A percentile compares a stretch with the other conserved stretches of the same genome.
These are phyloP conservation scores for Leucophenga montana DNA, from an alignment of 2,888 invertebrate species.

Conservation along the genomic window DNA sequence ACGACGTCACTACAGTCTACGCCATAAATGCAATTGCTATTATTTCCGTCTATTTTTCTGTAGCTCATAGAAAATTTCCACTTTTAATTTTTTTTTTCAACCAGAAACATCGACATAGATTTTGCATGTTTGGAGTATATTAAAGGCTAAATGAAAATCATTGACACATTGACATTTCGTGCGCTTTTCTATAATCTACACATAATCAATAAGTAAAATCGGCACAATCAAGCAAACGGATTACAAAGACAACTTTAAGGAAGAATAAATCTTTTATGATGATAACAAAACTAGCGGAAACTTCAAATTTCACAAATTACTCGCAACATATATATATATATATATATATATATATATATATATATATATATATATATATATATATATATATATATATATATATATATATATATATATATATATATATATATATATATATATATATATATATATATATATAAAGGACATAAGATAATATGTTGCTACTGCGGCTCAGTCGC, in stretches of 20 bases:
- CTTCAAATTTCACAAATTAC: too few relatives aligned
- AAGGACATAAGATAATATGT: neutral
- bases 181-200: neutral
- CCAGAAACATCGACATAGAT: neutral
- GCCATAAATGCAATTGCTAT: neutral
- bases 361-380: too few relatives aligned
- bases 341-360: too few relatives aligned
- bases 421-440: too few relatives aligned
- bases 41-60: neutral
- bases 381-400: too few relatives aligned
- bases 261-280: too few relatives aligned
- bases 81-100: neutral
- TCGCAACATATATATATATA: too few relatives aligned
- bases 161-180: constrained; percentile 26
- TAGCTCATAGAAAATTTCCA: neutral
- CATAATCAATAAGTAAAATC: constrained; percentile 11
- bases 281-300: too few relatives aligned
- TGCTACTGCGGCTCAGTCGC: too few relatives aligned
- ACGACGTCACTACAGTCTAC: neutral
- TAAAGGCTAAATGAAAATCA: constrained; percentile 17
- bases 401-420: too few relatives aligned
- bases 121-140: constrained; percentile 23
- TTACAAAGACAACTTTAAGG: too few relatives aligned
- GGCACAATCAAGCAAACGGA: neutral
- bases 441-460: too few relatives aligned